Conservation (phyloP, 2,888 invertebrate species). For the Cacoxenus indagator region DNA sequence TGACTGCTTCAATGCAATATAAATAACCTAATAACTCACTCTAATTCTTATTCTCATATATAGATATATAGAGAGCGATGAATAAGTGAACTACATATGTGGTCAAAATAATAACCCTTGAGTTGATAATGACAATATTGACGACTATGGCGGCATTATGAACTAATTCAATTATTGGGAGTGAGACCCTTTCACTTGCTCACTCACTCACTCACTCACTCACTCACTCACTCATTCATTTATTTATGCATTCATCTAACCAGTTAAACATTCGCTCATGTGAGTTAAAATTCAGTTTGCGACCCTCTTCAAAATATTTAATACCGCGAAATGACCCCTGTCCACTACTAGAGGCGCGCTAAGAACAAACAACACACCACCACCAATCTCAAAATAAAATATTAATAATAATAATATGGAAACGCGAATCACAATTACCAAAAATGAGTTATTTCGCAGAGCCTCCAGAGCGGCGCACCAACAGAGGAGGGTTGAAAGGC, state of each 20-base stretch:
- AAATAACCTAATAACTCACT: too few relatives aligned
- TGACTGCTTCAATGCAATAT: too few relatives aligned
- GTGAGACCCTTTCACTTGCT: too few relatives aligned
- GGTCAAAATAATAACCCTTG: too few relatives aligned
- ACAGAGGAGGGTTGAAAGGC: background rate
- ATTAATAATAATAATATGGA: slow-evolving; percentile 30
- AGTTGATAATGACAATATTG: too few relatives aligned
- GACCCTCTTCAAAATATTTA: slow-evolving; percentile 68
- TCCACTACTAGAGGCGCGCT: slow-evolving; percentile 38
- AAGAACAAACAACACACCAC: slow-evolving; percentile 8
- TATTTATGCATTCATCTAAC: background rate
- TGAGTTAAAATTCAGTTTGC: slow-evolving; percentile 44
- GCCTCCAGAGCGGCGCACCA: background rate
- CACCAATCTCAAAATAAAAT: slow-evolving; percentile 40
- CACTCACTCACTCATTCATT: background rate
- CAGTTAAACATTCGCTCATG: background rate
- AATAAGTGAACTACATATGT: too few relatives aligned
- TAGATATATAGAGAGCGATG: too few relatives aligned
- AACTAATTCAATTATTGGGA: too few relatives aligned
- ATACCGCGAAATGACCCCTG: slow-evolving; percentile 68
- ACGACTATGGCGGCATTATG: too few relatives aligned
- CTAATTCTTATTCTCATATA: too few relatives aligned
- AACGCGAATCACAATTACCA: slow-evolving; percentile 25
- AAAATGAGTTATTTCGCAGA: slow-evolving; percentile 1
- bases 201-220: background rate